phyloP scores from a whole-genome alignment of 2,113 vertebrate species.

The Dinomys branickii region DNA sequence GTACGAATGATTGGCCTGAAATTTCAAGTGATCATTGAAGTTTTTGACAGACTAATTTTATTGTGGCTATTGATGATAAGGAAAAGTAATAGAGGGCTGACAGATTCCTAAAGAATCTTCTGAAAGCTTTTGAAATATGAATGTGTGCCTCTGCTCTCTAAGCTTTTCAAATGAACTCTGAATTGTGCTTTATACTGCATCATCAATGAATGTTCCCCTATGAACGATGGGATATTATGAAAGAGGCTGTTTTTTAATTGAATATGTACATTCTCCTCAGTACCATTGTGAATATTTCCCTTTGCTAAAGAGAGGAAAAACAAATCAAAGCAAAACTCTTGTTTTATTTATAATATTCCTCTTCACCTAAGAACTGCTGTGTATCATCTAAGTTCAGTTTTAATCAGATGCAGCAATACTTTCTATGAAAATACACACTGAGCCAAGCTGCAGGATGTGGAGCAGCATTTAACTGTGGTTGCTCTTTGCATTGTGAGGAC shows the following conservation, averaged over 20 bases:
- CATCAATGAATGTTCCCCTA: neutral
- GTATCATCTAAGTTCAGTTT: neutral
- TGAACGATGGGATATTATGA: neutral
- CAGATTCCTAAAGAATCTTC: neutral
- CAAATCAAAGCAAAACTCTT: neutral
- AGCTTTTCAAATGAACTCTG: neutral
- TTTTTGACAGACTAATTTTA: neutral
- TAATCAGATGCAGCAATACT: neutral
- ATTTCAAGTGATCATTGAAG: neutral
- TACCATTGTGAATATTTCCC: neutral
- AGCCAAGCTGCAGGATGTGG: neutral
- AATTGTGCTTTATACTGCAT: neutral
- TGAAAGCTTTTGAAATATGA: neutral
- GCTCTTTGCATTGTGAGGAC: neutral
- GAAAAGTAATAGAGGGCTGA: neutral
- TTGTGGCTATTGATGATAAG: neutral
- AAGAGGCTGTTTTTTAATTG: conserved; percentile 40
- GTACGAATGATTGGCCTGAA: neutral
- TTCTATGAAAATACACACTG: neutral
- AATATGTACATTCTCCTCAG: neutral
- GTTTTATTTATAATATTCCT: conserved; percentile 45
- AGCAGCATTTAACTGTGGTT: conserved; percentile 34
- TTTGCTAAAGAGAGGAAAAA: conserved; percentile 8
- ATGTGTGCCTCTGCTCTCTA: neutral
- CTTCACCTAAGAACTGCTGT: neutral